Evolutionary conservation across 2,888 invertebrate genomes (phyloP).

Genomic region (Athalia cordata): DNA sequence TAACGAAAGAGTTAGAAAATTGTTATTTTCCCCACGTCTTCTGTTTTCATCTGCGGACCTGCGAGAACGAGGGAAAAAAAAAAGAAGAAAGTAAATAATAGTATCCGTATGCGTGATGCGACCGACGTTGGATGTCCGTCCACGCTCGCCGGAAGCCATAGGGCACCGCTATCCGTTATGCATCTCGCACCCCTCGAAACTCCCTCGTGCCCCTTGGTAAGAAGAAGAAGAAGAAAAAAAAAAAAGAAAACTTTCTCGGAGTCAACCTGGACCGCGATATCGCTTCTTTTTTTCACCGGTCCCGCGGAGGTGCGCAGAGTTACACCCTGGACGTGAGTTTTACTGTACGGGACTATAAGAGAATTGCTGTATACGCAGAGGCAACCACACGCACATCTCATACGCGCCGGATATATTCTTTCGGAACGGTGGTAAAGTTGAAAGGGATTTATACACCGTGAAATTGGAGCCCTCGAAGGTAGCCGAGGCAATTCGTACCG

Average conservation of each 20-base stretch:
- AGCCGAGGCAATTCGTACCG: background rate
- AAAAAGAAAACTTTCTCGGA: too few species aligned
- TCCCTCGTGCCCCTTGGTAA: slow-evolving; percentile 5
- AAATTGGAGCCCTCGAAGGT: slow-evolving; percentile 9
- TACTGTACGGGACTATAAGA: background rate
- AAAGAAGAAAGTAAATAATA: too few species aligned
- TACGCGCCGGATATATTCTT: background rate
- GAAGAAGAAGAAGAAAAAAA: too few species aligned
- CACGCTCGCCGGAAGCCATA: slow-evolving; percentile 60
- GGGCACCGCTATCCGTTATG: slow-evolving; percentile 62
- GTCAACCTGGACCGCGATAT: slow-evolving; percentile 11
- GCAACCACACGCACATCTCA: slow-evolving; percentile 1
- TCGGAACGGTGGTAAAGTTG: slow-evolving; percentile 16
- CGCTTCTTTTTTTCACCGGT: background rate
- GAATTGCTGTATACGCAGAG: background rate
- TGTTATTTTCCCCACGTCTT: slow-evolving; percentile 42
- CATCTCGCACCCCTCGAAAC: slow-evolving; percentile 60
- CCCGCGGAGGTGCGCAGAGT: slow-evolving; percentile 14
- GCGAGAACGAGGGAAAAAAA: background rate
- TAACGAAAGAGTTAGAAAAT: slow-evolving; percentile 37
- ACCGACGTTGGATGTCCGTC: slow-evolving; percentile 33
- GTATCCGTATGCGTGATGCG: slow-evolving; percentile 46
- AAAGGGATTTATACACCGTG: slow-evolving; percentile 1
- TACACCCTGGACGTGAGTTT: slow-evolving; percentile 13
- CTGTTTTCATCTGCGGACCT: slow-evolving; percentile 36